phyloP scores from a whole-genome alignment of 2,797 vertebrate species.

The Chelmon rostratus region DNA sequence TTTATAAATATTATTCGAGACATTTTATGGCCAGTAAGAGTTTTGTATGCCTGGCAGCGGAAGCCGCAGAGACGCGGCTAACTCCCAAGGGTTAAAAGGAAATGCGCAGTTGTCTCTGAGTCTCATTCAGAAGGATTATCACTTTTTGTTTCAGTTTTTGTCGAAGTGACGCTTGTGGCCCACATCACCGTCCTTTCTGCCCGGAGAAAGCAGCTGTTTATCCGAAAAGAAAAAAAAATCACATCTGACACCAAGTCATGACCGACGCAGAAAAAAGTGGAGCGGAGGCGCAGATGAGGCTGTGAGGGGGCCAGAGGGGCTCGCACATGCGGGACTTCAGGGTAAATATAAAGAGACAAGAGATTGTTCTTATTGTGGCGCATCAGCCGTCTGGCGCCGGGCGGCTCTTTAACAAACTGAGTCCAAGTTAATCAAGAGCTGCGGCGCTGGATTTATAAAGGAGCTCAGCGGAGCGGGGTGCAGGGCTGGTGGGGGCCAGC shows the following conservation, averaged over 20 bases:
- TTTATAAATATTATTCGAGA: constrained; percentile 12
- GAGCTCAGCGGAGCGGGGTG: constrained; percentile 65
- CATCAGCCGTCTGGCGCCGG: constrained; percentile 93
- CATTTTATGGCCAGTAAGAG: constrained; percentile 3
- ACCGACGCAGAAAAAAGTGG: constrained; percentile 52
- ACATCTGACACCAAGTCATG: constrained; percentile 63
- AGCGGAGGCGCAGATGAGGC: constrained; percentile 71
- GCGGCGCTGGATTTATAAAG: constrained; percentile 78
- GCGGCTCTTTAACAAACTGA: constrained; percentile 87
- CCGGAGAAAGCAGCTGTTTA: constrained; percentile 60
- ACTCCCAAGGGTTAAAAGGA: constrained; percentile 70
- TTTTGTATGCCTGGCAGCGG: constrained; percentile 34
- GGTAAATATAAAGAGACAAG: constrained; percentile 93
- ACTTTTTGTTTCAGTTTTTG: constrained; percentile 77
- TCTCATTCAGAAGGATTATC: constrained; percentile 57
- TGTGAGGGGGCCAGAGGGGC: constrained; percentile 55
- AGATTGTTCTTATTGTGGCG: constrained; percentile 90
- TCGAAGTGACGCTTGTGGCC: constrained; percentile 67
- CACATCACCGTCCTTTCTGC: constrained; percentile 32
- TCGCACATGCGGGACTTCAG: constrained; percentile 83
- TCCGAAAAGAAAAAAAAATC: constrained; percentile 31
- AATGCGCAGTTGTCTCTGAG: constrained; percentile 65
- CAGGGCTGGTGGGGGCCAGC: constrained; percentile 5
- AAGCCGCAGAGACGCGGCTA: constrained; percentile 41
- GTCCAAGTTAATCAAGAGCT: constrained; percentile 85